These are phyloP conservation scores for Triplophysa dalaica DNA, from an alignment of 2,113 vertebrate species.

Conservation along the genomic window DNA sequence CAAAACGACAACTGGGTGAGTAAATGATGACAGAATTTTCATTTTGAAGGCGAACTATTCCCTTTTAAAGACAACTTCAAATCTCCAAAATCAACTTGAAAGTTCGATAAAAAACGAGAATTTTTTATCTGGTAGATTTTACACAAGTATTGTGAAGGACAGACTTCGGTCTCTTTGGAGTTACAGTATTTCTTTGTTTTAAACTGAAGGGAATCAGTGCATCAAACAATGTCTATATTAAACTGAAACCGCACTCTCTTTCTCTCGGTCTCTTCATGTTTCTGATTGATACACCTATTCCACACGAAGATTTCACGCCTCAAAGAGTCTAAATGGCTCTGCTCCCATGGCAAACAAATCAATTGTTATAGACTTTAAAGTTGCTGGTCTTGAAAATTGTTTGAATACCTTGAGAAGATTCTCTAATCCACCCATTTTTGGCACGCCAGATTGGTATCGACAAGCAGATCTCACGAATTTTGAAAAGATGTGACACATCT, in stretches of 20 bases:
- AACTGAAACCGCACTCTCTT: conserved; percentile 63
- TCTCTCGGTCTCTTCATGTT: conserved; percentile 64
- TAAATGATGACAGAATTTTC: too few species aligned
- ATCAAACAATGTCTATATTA: conserved; percentile 70
- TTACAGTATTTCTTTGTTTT: conserved; percentile 2
- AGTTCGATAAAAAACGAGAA: neutral
- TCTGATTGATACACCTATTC: conserved; percentile 80
- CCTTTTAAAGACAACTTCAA: too few species aligned
- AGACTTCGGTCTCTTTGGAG: conserved; percentile 26
- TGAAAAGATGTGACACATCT: conserved; percentile 40
- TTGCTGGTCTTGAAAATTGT: conserved; percentile 80
- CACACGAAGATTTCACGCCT: conserved; percentile 75
- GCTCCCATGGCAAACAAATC: conserved; percentile 79
- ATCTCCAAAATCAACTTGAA: neutral
- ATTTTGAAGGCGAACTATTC: too few species aligned
- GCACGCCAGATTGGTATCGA: conserved; percentile 47
- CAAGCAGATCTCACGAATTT: conserved; percentile 23
- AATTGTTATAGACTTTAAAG: conserved; percentile 81
- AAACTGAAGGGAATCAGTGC: conserved; percentile 51
- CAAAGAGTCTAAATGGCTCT: conserved; percentile 73
- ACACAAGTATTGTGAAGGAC: conserved; percentile 4
- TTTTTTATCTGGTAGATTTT: neutral
- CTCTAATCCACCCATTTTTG: conserved; percentile 55
- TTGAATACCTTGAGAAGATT: conserved; percentile 69
- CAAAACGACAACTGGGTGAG: too few species aligned